Evolutionary conservation across 2,797 vertebrate genomes (phyloP), one percentile per base, ranked within the genome.

Genomic region (Lutjanus campechanus): DNA sequence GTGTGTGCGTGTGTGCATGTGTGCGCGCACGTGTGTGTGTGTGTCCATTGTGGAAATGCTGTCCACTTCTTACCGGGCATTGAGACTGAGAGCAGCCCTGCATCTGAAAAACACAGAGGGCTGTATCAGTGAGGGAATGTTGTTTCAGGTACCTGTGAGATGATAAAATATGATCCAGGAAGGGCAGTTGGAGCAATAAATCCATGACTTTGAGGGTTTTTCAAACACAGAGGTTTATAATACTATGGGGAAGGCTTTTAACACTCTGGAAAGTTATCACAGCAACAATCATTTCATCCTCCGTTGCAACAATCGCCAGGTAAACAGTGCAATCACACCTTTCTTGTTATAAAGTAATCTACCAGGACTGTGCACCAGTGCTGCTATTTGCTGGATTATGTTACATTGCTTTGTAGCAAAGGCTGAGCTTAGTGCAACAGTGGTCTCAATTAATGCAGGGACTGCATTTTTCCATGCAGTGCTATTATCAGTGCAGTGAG

Each of bases 21-120:
- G 65, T 74, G 64, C 54, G 46, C 65, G 22, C 49, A 44, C 71
- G 73, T 58, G 65, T 74, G 64, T 54, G 46, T 53, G 62, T 49
- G 66, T 29, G 69, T 41, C 4, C 49, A 73, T 76, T 71, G 29
- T 62, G 17, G 50, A 84, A 68, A 51, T 2, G 4, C 61, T 50
- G 9, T 60, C 70, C 51, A 29, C n/a, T 78, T 69, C 73, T 64
- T 47, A 19, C 41, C 0, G 0, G 11, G 8, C n/a, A 10, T 60
- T 69, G 8, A 41, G 49, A 41, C 55, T 59, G 9, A 64, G 53
- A 63, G 15, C 10, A 55, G 41, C 9, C 11, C 3, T 43, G 11
- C 22, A 15, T 58, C 12, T 13, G 11, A 47, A 59, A 53, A 36
- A 53, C 6, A 2, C 13, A 47, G 2, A 41, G 11, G 1, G 53